Base-by-base conservation (phyloP, 2,888 invertebrate genomes). In the Melitaea athalia region DNA sequence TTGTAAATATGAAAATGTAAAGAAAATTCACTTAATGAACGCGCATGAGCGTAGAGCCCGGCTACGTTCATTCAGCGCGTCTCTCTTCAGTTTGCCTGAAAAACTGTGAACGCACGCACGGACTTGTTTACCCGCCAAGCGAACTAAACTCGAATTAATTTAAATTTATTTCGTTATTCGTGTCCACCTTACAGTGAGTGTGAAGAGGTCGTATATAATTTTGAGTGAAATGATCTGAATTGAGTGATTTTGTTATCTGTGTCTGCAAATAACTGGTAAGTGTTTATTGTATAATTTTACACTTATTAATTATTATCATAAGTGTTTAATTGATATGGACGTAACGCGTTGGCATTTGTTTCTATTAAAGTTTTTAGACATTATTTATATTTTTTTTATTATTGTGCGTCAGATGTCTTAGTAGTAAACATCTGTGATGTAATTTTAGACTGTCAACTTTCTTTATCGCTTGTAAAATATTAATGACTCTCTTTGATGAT, bases 71-170 rank as follows among this genome's bases (percentile, higher is more conserved):
- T 88, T 88, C 85, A 88, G 80, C 80, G 79, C 80, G 79, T 78
- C 86, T 78, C 83, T 82, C 86, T 88, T 83, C 90, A 91, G 91
- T 91, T 81, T 81, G 81, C 72, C 85, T 86, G 85, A 83, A 88
- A 86, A 81, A 81, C 79, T 81, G 79, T 74, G 85, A 79, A 78
- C 85, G 87, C 86, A 84, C 91, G 91, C 85, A 78, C 83, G 81
- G 78, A 3, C 57, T 11, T 38, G 79, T 70, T 81, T 83, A 82
- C 80, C 83, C 85, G 87, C 86, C 80, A 64, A 47, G 63, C 68
- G 50, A 65, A 71, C 71, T 66, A 69, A 78, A 77, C 84, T 79
- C 82, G 80, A 81, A 81, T 81, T 82, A 83, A 70, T 71, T 67
- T 85, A 85, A 74, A 80, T 83, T 78, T 76, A 79, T 68, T 68